A percentile compares a stretch with the other conserved stretches of the same genome.
phyloP scores from a whole-genome alignment of 2,888 invertebrate species.

The Chrysolina americana region DNA sequence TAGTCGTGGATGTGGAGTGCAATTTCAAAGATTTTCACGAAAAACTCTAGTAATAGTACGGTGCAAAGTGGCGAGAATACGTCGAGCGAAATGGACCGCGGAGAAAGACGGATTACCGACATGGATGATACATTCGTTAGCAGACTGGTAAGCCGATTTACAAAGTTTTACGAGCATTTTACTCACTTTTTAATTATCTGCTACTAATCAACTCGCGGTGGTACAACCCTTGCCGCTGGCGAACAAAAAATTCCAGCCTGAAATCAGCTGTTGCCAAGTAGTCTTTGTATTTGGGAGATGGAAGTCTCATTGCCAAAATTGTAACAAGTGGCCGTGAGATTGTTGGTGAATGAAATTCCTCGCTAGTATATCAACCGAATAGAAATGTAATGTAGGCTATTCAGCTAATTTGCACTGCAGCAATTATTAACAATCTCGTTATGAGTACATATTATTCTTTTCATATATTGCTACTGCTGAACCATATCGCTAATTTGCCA shows the following conservation, averaged over 20 bases:
- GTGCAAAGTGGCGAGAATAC: conserved; percentile 58
- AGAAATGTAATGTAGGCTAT: neutral
- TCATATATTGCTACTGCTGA: neutral
- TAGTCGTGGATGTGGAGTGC: conserved; percentile 68
- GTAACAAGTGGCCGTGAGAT: conserved; percentile 31
- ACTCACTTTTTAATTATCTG: neutral
- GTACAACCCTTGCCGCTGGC: neutral
- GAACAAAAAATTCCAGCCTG: conserved; percentile 7
- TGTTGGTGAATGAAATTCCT: conserved; percentile 14
- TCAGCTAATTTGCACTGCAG: neutral
- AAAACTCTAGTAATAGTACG: conserved; percentile 63
- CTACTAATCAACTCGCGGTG: neutral
- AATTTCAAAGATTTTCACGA: conserved; percentile 68
- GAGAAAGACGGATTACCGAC: conserved; percentile 71
- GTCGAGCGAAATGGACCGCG: conserved; percentile 64
- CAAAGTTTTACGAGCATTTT: neutral
- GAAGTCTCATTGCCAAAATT: conserved; percentile 30
- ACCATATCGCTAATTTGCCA: neutral
- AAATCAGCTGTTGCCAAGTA: conserved; percentile 35
- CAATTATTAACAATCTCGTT: neutral
- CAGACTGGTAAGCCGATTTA: conserved; percentile 73
- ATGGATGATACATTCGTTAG: conserved; percentile 78
- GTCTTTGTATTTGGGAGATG: neutral
- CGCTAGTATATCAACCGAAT: conserved; percentile 8
- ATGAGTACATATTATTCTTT: neutral